Evolutionary conservation across 2,113 vertebrate genomes (phyloP), one percentile per base, ranked within the genome.

Genomic region (Malaclemys terrapin): DNA sequence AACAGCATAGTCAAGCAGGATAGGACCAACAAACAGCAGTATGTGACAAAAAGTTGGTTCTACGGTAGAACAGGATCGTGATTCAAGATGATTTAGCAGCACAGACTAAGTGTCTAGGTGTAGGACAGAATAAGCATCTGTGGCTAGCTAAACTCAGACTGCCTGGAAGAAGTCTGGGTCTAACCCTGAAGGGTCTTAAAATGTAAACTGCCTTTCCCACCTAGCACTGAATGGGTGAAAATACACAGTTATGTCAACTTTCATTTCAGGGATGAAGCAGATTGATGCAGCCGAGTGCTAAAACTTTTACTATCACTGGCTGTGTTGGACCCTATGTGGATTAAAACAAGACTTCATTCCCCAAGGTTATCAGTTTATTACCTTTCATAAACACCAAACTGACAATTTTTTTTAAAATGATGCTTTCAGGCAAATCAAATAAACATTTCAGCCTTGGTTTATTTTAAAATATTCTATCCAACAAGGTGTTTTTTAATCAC

Each of bases 381-480:
- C 29, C 47, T 78, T 56, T 20, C 38, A 5, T 56, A 38, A 87
- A 53, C 6, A 84, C 4, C 80, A 76, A 82, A 1, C 31, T 93
- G 47, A 80, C 2, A 29, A 59, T 89, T 89, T 62, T 62, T 38
- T 72, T n/a, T 38, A 4, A 59, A 75, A 12, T 87, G 76, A 91
- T 16, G 5, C 0, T 0, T 1, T 5, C 6, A 1, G 0, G 2
- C 3, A 52, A 9, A 19, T 65, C 57, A 83, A 57, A 54, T 27
- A 83, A 79, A 11, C 16, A 38, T 53, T 19, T 90, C 90, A 85
- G 65, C 38, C 53, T 56, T 29, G 17, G 69, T 2, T 78, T 2
- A 4, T 8, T 56, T 82, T 29, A 75, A 29, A 59, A 22, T 6
- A 31, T 5, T 45, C 12, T 3, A 45, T 29, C 72, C 59, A 5